Evolutionary conservation across 1,140 invertebrate species (phyloP), one percentile per base, ranked within the genome.

Genomic region (Brachionus angularis): DNA sequence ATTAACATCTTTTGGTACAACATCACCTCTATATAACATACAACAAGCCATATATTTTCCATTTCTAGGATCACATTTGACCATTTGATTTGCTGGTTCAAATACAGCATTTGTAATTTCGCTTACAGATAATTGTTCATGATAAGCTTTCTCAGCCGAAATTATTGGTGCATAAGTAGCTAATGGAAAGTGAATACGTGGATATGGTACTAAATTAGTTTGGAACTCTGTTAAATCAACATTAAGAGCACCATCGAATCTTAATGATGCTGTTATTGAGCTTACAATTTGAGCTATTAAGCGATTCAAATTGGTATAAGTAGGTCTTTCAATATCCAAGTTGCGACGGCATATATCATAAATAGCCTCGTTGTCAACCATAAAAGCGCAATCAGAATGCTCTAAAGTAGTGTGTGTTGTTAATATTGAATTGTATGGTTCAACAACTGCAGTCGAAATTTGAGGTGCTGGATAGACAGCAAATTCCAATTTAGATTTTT

Each of bases 401-500:
- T 80, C 78, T 31, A 80, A 71, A 29, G 78, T 80, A 10, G 78
- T 79, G 72, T 80, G 78, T 12, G 79, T 80, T 12, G 78, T 78
- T 53, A 81, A 74, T 33, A 82, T 78, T 12, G 80, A 79, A 73
- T 82, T 82, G 75, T 82, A 82, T 7, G 81, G 81, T 55, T 82
- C 80, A 16, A 82, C 81, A 18, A 82, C 79, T 44, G 81, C 80
- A 33, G 81, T 82, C 7, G 80, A 76, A 14, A 80, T 74, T 79
- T 90, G 89, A 14, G 89, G 89, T 3, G 90, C 89, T 27, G 89
- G 90, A 78, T 91, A 91, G 74, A 91, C 88, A 72, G 88, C 86
- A 78, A 91, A 91, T 81, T 89, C 89, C 36, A 92, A 83, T 79
- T 91, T 92, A 29, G 88, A 89, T 77, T 91, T 92, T 82, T 92